Conservation (phyloP, 2,888 invertebrate genomes). For the Cryptocheilus praepositus region DNA sequence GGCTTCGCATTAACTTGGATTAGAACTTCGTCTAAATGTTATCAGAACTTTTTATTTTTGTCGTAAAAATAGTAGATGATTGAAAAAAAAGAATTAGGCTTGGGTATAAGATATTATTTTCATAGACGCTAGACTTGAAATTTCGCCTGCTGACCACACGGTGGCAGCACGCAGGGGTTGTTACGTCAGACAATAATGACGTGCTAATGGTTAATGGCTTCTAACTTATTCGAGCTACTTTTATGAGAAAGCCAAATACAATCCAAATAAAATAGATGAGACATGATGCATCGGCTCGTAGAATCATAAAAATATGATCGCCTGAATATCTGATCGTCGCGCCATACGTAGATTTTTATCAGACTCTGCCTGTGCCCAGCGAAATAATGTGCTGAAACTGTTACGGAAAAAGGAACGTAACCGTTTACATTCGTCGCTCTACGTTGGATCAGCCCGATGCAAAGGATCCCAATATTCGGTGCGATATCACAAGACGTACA, state of each 20-base stretch:
- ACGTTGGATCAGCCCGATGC: slow-evolving; percentile 63
- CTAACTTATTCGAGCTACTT: slow-evolving; percentile 60
- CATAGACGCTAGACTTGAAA: too few relatives aligned
- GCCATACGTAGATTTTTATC: slow-evolving; percentile 48
- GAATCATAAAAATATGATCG: slow-evolving; percentile 78
- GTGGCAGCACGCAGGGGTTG: slow-evolving; percentile 45
- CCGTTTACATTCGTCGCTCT: slow-evolving; percentile 50
- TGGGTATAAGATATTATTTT: too few relatives aligned
- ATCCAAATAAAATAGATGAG: slow-evolving; percentile 79
- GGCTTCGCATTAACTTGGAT: too few relatives aligned
- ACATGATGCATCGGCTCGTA: slow-evolving; percentile 79
- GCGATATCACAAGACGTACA: slow-evolving; percentile 58
- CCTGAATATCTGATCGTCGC: slow-evolving; percentile 54
- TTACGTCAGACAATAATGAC: slow-evolving; percentile 58
- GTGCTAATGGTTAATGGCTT: slow-evolving; percentile 65
- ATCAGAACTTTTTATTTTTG: too few relatives aligned
- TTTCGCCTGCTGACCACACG: background rate
- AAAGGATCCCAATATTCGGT: slow-evolving; percentile 55
- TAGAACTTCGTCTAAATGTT: too few relatives aligned
- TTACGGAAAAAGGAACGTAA: slow-evolving; percentile 51
- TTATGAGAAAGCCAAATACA: slow-evolving; percentile 64
- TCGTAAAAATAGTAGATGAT: too few relatives aligned
- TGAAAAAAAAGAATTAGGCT: too few relatives aligned
- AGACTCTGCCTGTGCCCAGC: slow-evolving; percentile 44
- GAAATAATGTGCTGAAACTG: slow-evolving; percentile 55